These are phyloP conservation scores for Dipodomys ordii DNA, from an alignment of 2,113 vertebrate genomes.

Conservation along the genomic window DNA sequence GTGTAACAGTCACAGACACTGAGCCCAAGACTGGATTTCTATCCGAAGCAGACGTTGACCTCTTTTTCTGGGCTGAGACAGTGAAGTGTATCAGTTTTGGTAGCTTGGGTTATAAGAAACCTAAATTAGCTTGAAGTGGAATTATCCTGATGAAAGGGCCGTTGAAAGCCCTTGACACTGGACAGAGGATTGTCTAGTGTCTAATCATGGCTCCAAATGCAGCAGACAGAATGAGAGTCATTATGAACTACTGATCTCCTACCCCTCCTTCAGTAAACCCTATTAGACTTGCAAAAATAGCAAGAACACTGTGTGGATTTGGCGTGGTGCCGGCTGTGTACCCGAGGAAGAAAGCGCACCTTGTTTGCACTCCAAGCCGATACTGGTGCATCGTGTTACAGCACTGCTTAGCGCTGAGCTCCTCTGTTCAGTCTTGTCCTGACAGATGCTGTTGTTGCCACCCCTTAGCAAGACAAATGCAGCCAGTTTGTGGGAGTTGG, in stretches of 20 bases:
- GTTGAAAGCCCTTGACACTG: constrained; percentile 78
- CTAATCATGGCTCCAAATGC: constrained; percentile 77
- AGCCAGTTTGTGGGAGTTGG: constrained; percentile 54
- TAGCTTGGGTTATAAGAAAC: constrained; percentile 73
- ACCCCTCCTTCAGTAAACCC: constrained; percentile 60
- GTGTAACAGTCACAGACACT: neutral
- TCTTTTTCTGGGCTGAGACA: constrained; percentile 60
- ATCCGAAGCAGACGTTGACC: constrained; percentile 42
- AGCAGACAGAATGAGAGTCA: constrained; percentile 76
- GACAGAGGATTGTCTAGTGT: constrained; percentile 79
- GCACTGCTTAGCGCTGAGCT: constrained; percentile 62
- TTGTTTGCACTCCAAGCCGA: constrained; percentile 77
- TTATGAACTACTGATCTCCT: constrained; percentile 78
- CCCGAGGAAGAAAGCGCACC: constrained; percentile 74
- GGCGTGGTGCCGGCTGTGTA: constrained; percentile 72
- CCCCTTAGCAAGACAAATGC: constrained; percentile 71
- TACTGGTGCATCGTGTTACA: constrained; percentile 73
- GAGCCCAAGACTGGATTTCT: constrained; percentile 27
- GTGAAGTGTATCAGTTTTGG: constrained; percentile 71
- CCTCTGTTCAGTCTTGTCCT: constrained; percentile 54
- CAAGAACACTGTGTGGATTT: constrained; percentile 68
- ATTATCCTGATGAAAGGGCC: constrained; percentile 79
- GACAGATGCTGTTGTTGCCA: constrained; percentile 73
- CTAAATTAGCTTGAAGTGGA: constrained; percentile 80
- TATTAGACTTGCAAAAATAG: constrained; percentile 80